Base-by-base conservation (phyloP, 2,797 vertebrate genomes). In the Bufotes viridis region DNA sequence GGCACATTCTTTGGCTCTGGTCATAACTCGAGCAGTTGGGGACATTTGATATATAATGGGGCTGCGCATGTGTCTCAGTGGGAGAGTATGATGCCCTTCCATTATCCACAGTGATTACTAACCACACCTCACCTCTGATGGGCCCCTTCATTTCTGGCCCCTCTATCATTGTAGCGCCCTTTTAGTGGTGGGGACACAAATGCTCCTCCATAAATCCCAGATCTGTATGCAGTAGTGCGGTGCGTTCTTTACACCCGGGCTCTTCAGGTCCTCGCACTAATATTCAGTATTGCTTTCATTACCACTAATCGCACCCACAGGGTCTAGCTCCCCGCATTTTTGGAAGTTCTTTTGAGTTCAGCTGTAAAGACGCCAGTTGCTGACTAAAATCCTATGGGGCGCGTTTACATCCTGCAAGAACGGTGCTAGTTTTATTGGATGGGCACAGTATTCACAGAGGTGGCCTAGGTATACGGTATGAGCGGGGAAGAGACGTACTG, bases 301-400 rank as follows among this genome's bases (percentile, higher is more conserved):
- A 75, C 4, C 72, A 55, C 12, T 78, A 78, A 78, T 78, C 49
- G 55, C 22, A 55, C 49, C 1, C 75, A 78, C 49, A n/a, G 72
- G 34, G 49, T 20, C 4, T 49, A 11, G 10, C 26, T 18, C 15
- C 9, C 3, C 7, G 1, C 69, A 72, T 34, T 74, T 51, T 8
- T 55, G 22, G 22, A 17, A 78, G 75, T 78, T 78, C 75, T 55
- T 24, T 53, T 53, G 4, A 78, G 75, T 78, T 78, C 75, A 78
- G 75, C 49, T 55, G 75, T 55, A 22, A 24, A 24, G 75, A 15
- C 14, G 75, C 75, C 75, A 78, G 51, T 2, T 53, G 22, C 10
- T 76, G 74, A 11, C 53, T 76, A 72, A 72, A 42, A 72, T 29
- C 3, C 69, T 24, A 34, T 72, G 69, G 67, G 24, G 26, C 4